Base-by-base conservation (phyloP, 2,888 invertebrate genomes). In the Slavum lentiscoides region DNA sequence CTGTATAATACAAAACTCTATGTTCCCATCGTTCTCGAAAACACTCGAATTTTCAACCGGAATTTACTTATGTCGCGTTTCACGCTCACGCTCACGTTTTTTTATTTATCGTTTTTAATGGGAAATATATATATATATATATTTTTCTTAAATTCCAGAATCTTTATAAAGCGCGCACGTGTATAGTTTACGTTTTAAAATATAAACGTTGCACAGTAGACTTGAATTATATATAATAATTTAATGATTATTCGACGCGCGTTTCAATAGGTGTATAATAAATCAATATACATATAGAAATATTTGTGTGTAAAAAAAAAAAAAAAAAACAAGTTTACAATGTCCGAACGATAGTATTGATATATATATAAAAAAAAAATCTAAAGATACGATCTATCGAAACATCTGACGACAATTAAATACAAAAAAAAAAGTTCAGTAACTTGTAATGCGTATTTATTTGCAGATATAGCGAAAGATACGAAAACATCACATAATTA, bases 61-160 rank as follows among this genome's bases (percentile, higher is more conserved):
- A 76, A 76, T 68, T 43, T n/a, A 68, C 11, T 73, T n/a, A 68
- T 23, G 13, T 49, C 43, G 23, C 23, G 23, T 58, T 75, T 75
- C 74, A 67, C 39, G 66, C 66, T 66, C 58, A 58, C 70, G 37
- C 37, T 43, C 30, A 30, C 30, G 30, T 30, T 6, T 59, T 23
- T 59, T 68, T 59, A 68, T 68, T 59, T 76, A 59, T 59, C 67
- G 58, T 68, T 49, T 30, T 58, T 30, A 59, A 59, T 43, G 21
- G 13, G 55, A 75, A 58, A 59, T 21, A 70, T 70, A 30, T 30
- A 30, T 30, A 30, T 30, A 30, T 30, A 30, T 30, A 30, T 30
- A 30, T 30, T n/a, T n/a, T n/a, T n/a, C n/a, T n/a, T n/a, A n/a
- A 37, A 37, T 37, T 11, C 6, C 19, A 69, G 49, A 49, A 11